Base-by-base conservation (phyloP, 2,113 vertebrate genomes). In the Brachyistius frenatus region DNA sequence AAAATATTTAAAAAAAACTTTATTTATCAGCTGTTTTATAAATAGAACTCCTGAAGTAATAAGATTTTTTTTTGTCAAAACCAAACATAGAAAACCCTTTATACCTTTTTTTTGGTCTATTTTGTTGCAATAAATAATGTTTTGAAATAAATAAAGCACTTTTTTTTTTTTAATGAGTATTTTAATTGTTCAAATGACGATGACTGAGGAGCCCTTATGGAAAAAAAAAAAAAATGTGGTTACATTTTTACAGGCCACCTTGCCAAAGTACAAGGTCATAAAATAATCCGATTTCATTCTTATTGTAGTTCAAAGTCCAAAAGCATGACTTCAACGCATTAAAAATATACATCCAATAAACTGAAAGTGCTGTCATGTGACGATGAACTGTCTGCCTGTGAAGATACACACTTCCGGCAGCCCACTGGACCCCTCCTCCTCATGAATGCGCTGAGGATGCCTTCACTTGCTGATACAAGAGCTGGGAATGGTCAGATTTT, bases 391-490 rank as follows among this genome's bases (percentile, higher is more conserved):
- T 7, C 35, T 23, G n/a, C n/a, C n/a, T n/a, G n/a, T 23, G 23
- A 23, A 23, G 23, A 23, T 23, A 44, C 10, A 13, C 10, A 9
- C 41, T 44, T 13, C 37, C 41, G 9, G 10, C 41, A 11, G 33
- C 33, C n/a, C 5, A 44, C 50, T 16, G 1, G n/a, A 23, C 66
- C 33, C 84, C 80, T 67, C 80, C 72, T 65, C 36, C 31, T 33
- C 4, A 16, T 33, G 31, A 8, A 11, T 13, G 11, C 14, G 4
- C 13, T 23, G 0, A 2, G 10, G 84, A 11, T 80, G 57, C 72
- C 55, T 84, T 87, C 69, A 84, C 16, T 31, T 14, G 23, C 69
- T 9, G n/a, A 5, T 46, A 9, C 7, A 66, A 61, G 23, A 62
- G 23, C 5, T 67, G 35, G 35, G 61, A 66, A 52, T 55, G 1